phyloP scores from a whole-genome alignment of 2,888 invertebrate species.

The Rotaria macrura region DNA sequence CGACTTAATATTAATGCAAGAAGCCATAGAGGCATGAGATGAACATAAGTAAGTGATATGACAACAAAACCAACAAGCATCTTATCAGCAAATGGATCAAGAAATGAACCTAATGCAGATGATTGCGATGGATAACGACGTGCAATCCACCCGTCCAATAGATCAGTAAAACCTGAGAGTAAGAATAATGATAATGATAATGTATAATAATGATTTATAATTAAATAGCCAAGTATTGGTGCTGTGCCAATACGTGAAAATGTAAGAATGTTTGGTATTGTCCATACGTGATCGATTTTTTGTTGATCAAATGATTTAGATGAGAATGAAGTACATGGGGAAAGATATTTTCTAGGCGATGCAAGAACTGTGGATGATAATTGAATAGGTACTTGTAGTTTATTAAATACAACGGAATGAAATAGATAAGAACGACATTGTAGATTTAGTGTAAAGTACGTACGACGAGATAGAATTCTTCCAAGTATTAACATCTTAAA shows the following conservation, averaged over 20 bases:
- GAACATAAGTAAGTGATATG: constrained; percentile 62
- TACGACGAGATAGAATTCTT: background rate
- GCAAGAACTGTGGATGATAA: background rate
- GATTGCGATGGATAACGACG: constrained; percentile 78
- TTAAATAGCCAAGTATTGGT: constrained; percentile 77
- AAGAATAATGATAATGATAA: constrained; percentile 70
- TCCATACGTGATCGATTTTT: constrained; percentile 56
- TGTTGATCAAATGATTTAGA: background rate
- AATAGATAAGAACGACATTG: background rate
- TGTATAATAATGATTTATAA: constrained; percentile 63
- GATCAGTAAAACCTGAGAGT: constrained; percentile 77
- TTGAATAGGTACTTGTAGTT: background rate
- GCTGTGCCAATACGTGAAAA: constrained; percentile 70
- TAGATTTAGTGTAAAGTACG: background rate
- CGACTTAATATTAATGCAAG: constrained; percentile 20
- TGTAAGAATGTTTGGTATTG: constrained; percentile 82
- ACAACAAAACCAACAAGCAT: constrained; percentile 77
- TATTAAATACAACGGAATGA: background rate
- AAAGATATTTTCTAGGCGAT: background rate
- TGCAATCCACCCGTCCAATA: constrained; percentile 91
- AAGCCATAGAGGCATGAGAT: constrained; percentile 24
- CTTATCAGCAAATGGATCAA: constrained; percentile 95
- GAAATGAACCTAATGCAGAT: constrained; percentile 79
- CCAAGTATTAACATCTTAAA: background rate
- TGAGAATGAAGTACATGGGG: background rate